phyloP scores from a whole-genome alignment of 1,140 invertebrate genomes.

The Zaprionus davidi region DNA sequence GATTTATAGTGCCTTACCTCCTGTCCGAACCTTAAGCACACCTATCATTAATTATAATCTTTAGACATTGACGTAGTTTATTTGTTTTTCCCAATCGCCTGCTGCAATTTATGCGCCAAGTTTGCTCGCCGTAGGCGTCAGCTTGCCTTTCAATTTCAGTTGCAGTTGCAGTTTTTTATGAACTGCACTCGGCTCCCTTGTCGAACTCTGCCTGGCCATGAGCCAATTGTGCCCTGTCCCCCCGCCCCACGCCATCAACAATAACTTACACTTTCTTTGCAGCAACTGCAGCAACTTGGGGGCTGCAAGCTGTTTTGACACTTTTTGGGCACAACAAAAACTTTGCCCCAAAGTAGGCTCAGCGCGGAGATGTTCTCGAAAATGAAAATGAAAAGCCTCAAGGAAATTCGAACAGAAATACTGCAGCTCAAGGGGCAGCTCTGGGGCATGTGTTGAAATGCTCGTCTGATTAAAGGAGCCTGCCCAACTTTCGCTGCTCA shows the following conservation, averaged over 20 bases:
- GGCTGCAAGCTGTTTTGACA: conserved; percentile 76
- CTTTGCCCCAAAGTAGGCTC: conserved; percentile 41
- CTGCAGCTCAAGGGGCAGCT: background rate
- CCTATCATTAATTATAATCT: conserved; percentile 77
- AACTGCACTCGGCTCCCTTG: conserved; percentile 38
- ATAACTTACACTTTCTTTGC: conserved; percentile 74
- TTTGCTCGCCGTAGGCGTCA: conserved; percentile 39
- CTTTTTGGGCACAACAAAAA: conserved; percentile 64
- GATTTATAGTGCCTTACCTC: conserved; percentile 62
- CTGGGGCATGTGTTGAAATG: conserved; percentile 24
- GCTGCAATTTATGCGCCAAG: conserved; percentile 59
- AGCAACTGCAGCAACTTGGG: conserved; percentile 24
- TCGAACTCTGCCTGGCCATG: conserved; percentile 22
- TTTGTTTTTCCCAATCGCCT: conserved; percentile 54
- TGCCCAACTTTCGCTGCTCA: conserved; percentile 44
- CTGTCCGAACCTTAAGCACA: conserved; percentile 12
- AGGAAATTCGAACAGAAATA: background rate
- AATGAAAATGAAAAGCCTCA: background rate
- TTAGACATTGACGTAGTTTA: conserved; percentile 47
- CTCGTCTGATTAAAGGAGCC: conserved; percentile 45
- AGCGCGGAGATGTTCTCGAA: background rate
- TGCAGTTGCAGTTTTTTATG: conserved; percentile 53
- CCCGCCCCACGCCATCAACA: conserved; percentile 21
- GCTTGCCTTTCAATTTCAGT: conserved; percentile 72
- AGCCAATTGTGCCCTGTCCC: conserved; percentile 18